Percentiles rank a stretch among this genome's conserved stretches.
These are phyloP conservation scores for Nannospalax galili DNA, from an alignment of 2,113 vertebrate species.

Conservation along the genomic window DNA sequence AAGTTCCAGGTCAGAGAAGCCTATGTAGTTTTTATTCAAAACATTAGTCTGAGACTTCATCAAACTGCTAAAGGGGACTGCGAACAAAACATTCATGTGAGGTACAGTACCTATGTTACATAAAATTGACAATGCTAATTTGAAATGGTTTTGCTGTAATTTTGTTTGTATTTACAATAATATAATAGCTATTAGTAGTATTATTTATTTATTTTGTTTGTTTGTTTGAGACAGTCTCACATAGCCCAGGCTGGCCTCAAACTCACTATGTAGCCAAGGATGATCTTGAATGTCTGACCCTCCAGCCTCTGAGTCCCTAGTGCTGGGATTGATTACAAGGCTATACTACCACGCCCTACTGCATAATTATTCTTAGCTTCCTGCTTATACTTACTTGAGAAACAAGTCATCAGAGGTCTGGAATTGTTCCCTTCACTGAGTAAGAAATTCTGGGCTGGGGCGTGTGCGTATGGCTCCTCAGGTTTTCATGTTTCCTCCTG, in stretches of 20 bases:
- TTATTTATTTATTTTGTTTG: background rate
- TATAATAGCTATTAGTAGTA: too few species aligned
- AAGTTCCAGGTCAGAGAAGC: too few species aligned
- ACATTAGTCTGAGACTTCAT: background rate
- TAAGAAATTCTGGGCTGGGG: background rate
- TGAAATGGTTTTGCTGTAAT: background rate
- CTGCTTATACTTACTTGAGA: background rate
- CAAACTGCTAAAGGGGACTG: too few species aligned
- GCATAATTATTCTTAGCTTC: background rate
- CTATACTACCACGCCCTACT: background rate
- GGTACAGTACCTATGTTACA: too few species aligned
- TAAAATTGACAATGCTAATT: too few species aligned
- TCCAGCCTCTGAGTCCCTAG: background rate
- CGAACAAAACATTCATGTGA: too few species aligned
- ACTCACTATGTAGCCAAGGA: too few species aligned
- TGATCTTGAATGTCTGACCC: background rate
- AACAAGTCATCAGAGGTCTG: background rate
- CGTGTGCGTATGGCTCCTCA: background rate
- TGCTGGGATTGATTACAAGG: background rate
- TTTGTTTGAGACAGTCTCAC: background rate
- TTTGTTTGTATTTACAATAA: constrained; percentile 14
- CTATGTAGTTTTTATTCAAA: background rate
- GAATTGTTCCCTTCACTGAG: background rate
- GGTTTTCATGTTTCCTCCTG: background rate
- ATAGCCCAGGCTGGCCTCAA: background rate